These are phyloP conservation scores for Drosophila mimica DNA, from an alignment of 2,888 invertebrate species.

Conservation along the genomic window DNA sequence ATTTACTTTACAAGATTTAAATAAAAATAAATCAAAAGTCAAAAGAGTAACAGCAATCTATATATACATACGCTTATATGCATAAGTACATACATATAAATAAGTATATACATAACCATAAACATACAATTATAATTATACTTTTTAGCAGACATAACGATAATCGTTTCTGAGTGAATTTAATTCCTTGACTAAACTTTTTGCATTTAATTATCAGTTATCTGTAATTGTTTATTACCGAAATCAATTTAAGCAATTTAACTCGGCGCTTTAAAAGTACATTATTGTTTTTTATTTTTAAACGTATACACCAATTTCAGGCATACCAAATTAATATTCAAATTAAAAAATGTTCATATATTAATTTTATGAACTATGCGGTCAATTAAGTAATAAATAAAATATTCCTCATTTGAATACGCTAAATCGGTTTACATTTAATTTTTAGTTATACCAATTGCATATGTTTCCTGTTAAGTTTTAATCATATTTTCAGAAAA, in stretches of 20 bases:
- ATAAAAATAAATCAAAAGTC: constrained; percentile 1
- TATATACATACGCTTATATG: constrained; percentile 23
- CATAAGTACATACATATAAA: constrained; percentile 9
- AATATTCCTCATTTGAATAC: constrained; percentile 4
- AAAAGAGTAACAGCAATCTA: constrained; percentile 17
- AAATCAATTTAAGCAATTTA: neutral
- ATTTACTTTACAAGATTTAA: constrained; percentile 67
- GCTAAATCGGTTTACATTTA: constrained; percentile 5
- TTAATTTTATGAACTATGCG: constrained; percentile 16
- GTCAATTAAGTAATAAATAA: constrained; percentile 44
- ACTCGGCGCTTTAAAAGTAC: constrained; percentile 3
- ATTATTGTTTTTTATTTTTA: neutral
- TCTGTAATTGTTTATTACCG: constrained; percentile 7
- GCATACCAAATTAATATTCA: neutral
- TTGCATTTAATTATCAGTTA: constrained; percentile 43
- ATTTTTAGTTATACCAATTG: constrained; percentile 16
- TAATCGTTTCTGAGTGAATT: constrained; percentile 23
- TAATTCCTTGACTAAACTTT: constrained; percentile 23
- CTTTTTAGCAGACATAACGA: constrained; percentile 18
- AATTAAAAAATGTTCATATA: constrained; percentile 4
- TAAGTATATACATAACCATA: constrained; percentile 5
- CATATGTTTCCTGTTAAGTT: neutral
- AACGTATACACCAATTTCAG: neutral
- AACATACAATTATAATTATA: constrained; percentile 3
- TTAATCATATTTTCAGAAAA: constrained; percentile 3